These are phyloP conservation scores for Habropoda laboriosa DNA, from an alignment of 1,140 invertebrate species.

Conservation along the genomic window DNA sequence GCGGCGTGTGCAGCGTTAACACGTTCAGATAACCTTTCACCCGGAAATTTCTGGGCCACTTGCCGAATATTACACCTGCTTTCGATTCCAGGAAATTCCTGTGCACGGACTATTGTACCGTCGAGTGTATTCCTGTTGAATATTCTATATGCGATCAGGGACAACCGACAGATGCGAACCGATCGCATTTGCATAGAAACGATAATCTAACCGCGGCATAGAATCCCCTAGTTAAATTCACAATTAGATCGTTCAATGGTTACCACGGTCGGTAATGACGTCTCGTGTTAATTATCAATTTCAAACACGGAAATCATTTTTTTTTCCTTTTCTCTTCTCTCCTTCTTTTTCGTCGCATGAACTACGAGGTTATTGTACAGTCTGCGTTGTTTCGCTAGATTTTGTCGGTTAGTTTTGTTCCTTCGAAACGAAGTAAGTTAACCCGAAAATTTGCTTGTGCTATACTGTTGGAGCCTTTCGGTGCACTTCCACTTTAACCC, in stretches of 20 bases:
- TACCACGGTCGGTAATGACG: neutral
- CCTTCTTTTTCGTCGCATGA: neutral
- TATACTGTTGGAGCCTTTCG: too few relatives aligned
- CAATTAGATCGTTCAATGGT: conserved; percentile 27
- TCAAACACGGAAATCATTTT: neutral
- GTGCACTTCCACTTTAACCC: too few relatives aligned
- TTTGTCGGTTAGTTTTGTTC: too few relatives aligned
- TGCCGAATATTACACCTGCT: conserved; percentile 30
- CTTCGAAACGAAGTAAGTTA: too few relatives aligned
- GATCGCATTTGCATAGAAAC: conserved; percentile 50
- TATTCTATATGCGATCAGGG: conserved; percentile 45
- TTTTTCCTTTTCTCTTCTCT: neutral
- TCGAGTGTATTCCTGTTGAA: conserved; percentile 39
- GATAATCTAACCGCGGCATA: conserved; percentile 31
- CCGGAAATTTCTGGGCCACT: conserved; percentile 42
- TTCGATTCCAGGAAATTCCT: conserved; percentile 43
- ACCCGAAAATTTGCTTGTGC: too few relatives aligned
- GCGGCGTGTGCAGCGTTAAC: neutral
- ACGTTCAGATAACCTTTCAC: conserved; percentile 17
- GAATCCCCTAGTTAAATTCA: conserved; percentile 31
- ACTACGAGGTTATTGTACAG: too few relatives aligned
- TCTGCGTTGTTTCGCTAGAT: too few relatives aligned
- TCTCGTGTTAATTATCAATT: conserved; percentile 19
- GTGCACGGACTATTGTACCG: neutral
- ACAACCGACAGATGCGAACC: conserved; percentile 35